A percentile compares a stretch with the other conserved stretches of the same genome.
Conservation (phyloP, 2,113 vertebrate genomes). For the Corapipo altera region DNA sequence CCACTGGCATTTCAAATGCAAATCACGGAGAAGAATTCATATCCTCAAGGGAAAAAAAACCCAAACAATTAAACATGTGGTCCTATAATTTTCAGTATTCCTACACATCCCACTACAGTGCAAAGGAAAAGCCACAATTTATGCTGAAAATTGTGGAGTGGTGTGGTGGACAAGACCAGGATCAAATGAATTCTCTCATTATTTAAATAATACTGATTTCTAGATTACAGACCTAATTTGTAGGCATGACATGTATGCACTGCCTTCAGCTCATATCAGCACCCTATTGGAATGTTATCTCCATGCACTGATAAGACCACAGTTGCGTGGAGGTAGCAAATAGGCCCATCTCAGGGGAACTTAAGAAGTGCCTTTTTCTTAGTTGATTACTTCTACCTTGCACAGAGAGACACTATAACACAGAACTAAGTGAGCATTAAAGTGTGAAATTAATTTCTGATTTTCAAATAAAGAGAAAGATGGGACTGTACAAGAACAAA, state of each 20-base stretch:
- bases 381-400: neutral
- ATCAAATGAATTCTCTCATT: neutral
- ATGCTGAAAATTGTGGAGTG: neutral
- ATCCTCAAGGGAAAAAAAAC: neutral
- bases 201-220: neutral
- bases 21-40: neutral
- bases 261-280: neutral
- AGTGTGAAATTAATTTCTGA: constrained; percentile 62
- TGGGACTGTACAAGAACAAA: neutral
- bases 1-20: neutral
- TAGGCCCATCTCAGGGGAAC: neutral
- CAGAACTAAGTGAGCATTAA: constrained; percentile 35
- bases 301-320: neutral
- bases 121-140: neutral
- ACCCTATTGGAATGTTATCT: neutral
- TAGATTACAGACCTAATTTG: neutral
- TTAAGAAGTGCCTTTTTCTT: neutral
- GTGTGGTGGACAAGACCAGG: neutral
- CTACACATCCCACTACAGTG: neutral
- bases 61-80: neutral
- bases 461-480: constrained; percentile 5
- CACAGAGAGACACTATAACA: neutral
- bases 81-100: neutral
- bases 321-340: neutral
- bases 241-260: neutral